Conservation (phyloP, 2,888 invertebrate species). For the Ferrisia virgata region DNA sequence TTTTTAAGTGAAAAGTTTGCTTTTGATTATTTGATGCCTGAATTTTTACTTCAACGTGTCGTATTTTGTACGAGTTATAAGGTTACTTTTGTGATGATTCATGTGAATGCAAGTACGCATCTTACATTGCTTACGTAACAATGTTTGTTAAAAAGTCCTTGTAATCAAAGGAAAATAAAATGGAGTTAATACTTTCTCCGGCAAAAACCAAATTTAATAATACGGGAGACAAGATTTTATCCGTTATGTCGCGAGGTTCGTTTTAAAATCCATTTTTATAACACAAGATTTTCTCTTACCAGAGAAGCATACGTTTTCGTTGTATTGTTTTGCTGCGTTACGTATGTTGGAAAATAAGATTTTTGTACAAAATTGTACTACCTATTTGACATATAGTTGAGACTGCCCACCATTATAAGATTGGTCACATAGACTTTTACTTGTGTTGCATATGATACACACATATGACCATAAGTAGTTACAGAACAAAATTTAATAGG, state of each 20-base stretch:
- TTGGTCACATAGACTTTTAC: background rate
- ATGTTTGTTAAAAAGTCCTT: slow-evolving; percentile 23
- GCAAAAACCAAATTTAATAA: slow-evolving; percentile 38
- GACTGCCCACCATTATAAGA: background rate
- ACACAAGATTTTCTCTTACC: background rate
- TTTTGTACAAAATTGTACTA: background rate
- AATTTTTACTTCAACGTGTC: background rate
- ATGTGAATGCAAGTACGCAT: background rate
- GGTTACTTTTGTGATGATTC: background rate
- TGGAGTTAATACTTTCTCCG: background rate
- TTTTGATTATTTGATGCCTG: no score
- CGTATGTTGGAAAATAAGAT: background rate
- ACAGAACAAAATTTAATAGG: no score
- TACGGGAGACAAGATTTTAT: background rate
- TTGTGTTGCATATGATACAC: background rate
- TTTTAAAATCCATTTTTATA: slow-evolving; percentile 33
- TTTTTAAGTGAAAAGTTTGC: no score
- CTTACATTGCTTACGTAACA: background rate
- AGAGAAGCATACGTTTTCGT: background rate
- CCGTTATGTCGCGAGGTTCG: slow-evolving; percentile 21
- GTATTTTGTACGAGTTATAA: background rate
- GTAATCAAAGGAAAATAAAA: slow-evolving; percentile 34
- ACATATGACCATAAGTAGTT: no score
- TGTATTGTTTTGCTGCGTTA: background rate
- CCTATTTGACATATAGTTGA: no score